phyloP scores from a whole-genome alignment of 2,797 vertebrate species.

The Cephalopachus bancanus region DNA sequence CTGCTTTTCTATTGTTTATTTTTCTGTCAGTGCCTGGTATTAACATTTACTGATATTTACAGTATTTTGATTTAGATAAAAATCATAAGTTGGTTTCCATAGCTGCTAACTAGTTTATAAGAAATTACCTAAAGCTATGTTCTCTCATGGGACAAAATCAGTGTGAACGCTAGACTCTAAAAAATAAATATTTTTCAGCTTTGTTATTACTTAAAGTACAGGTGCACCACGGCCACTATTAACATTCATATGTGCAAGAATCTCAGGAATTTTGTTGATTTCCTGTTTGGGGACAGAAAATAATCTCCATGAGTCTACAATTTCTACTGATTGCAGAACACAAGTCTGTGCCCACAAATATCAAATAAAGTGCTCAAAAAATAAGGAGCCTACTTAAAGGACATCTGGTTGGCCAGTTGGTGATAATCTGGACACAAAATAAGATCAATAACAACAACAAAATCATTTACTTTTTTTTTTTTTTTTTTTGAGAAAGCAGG shows the following conservation, averaged over 20 bases:
- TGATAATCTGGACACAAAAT: background rate
- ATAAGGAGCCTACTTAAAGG: background rate
- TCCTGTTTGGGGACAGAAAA: background rate
- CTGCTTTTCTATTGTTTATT: constrained; percentile 14
- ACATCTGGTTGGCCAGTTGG: background rate
- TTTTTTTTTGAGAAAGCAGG: too few relatives aligned
- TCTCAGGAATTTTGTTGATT: background rate
- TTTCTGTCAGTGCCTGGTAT: background rate
- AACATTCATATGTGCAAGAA: background rate
- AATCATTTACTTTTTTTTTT: background rate
- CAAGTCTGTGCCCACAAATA: background rate
- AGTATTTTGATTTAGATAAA: constrained; percentile 20
- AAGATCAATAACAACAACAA: background rate
- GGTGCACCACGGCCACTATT: too few relatives aligned
- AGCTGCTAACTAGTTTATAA: constrained; percentile 26
- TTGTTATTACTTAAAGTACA: background rate
- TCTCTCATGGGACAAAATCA: background rate
- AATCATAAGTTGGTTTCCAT: constrained; percentile 10
- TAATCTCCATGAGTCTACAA: background rate
- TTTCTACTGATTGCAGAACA: background rate
- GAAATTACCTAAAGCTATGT: constrained; percentile 21
- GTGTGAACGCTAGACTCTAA: background rate
- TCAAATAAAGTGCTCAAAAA: background rate
- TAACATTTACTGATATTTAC: constrained; percentile 40
- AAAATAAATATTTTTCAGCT: constrained; percentile 52